Base-by-base conservation (phyloP, 1,140 invertebrate genomes). In the Papilio xuthus region DNA sequence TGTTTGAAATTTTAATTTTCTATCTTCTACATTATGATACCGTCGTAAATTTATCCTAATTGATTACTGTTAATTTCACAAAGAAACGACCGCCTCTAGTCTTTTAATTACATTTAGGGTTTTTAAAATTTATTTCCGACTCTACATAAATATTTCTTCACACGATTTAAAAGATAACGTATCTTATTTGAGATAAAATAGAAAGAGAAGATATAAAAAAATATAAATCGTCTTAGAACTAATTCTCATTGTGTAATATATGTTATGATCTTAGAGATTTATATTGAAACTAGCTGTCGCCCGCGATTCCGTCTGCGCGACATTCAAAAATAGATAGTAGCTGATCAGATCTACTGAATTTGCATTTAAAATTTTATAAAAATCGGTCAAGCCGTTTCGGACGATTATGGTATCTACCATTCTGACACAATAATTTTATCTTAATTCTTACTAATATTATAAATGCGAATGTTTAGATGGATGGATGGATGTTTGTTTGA, bases 21-120 rank as follows among this genome's bases (percentile, higher is more conserved):
- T 79, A 74, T 79, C 82, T 72, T 67, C 81, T 69, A 81, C 79
- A 83, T 85, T 84, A 86, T 85, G 80, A 83, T 73, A 79, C 47
- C 80, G 84, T 82, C 78, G 89, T 90, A 89, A 89, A 87, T 88
- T 88, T 80, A 76, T 84, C 87, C 85, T 89, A 88, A 89, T 89
- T 90, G 87, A 89, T 89, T 85, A 87, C 85, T 82, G 85, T 88
- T 89, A 89, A 89, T 90, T 77, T 86, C 79, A 87, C 83, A 85
- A 86, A 86, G 83, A 85, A 86, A 85, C 80, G 79, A 82, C 87
- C 85, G 85, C 85, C 86, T 85, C 78, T 76, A 76, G 79, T 80
- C 78, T 86, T 26, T 88, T 89, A 86, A 89, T 87, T 90, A 85
- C 84, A 80, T 88, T 86, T 88, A 84, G 83, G 84, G 84, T 84